Evolutionary conservation across 2,797 vertebrate species (phyloP).

Genomic region (Pitangus sulphuratus): DNA sequence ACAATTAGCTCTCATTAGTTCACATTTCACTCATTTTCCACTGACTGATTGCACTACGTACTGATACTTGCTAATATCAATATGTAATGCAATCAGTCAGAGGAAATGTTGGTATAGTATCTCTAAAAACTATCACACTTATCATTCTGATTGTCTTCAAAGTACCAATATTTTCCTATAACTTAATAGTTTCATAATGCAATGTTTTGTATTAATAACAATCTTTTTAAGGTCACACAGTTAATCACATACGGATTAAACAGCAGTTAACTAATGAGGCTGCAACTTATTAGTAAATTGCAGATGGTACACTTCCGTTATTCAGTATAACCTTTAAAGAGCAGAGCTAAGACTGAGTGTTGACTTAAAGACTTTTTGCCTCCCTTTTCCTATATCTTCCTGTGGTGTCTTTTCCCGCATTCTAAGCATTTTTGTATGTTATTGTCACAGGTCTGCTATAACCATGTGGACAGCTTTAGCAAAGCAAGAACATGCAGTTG

Average conservation of each 20-base stretch:
- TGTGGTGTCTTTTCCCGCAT: not conserved
- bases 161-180: conserved; percentile 78
- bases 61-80: conserved; percentile 82
- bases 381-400: not conserved
- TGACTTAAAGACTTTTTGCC: conserved; percentile 60
- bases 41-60: conserved; percentile 83
- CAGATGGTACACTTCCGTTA: conserved; percentile 61
- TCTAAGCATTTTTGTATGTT: not conserved
- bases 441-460: conserved; percentile 76
- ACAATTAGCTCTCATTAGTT: conserved; percentile 88
- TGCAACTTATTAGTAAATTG: conserved; percentile 70
- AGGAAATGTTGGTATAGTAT: conserved; percentile 72
- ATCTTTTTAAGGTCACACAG: conserved; percentile 68
- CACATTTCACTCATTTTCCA: conserved; percentile 83
- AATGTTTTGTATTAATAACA: conserved; percentile 76
- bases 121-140: conserved; percentile 77
- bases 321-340: conserved; percentile 64
- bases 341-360: conserved; percentile 23
- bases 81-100: conserved; percentile 86
- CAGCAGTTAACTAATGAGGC: conserved; percentile 73
- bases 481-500: conserved; percentile 82
- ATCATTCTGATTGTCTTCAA: conserved; percentile 81
- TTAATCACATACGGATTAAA: conserved; percentile 72
- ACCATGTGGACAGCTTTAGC: conserved; percentile 83
- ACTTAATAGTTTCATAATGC: conserved; percentile 75